phyloP scores from a whole-genome alignment of 2,113 vertebrate species.

The Typhlomys cinereus region DNA sequence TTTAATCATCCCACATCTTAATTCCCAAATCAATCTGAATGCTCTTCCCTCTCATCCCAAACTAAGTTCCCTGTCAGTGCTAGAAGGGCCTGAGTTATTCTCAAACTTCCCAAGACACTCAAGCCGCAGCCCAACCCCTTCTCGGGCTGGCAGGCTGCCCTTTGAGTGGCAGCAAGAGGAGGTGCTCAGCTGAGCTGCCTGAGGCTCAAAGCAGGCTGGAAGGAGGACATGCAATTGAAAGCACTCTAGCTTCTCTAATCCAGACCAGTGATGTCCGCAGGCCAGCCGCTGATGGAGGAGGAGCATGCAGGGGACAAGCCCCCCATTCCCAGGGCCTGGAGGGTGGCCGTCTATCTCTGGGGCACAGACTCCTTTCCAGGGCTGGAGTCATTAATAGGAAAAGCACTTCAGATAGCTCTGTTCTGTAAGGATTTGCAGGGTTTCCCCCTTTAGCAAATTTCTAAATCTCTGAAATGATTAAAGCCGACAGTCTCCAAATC shows the following conservation, averaged over 20 bases:
- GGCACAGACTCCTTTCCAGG: slow-evolving; percentile 62
- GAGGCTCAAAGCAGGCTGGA: background rate
- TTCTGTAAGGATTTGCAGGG: slow-evolving; percentile 58
- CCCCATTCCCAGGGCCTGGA: slow-evolving; percentile 63
- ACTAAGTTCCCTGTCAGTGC: background rate
- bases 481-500: slow-evolving; percentile 66
- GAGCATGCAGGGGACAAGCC: slow-evolving; percentile 31
- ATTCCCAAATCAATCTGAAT: background rate
- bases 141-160: background rate
- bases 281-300: slow-evolving; percentile 35
- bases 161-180: background rate
- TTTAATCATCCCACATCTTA: background rate
- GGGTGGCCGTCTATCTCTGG: slow-evolving; percentile 57
- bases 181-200: background rate
- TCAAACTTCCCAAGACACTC: background rate
- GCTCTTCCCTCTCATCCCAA: background rate
- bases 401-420: slow-evolving; percentile 68
- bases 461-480: slow-evolving; percentile 69
- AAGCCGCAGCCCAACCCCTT: background rate
- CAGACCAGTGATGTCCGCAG: background rate
- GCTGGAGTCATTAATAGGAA: slow-evolving; percentile 73
- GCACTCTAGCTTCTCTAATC: slow-evolving; percentile 44
- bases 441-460: slow-evolving; percentile 67
- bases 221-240: background rate
- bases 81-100: background rate